phyloP scores from a whole-genome alignment of 1,140 invertebrate genomes.

The Aphaenogaster floridana region DNA sequence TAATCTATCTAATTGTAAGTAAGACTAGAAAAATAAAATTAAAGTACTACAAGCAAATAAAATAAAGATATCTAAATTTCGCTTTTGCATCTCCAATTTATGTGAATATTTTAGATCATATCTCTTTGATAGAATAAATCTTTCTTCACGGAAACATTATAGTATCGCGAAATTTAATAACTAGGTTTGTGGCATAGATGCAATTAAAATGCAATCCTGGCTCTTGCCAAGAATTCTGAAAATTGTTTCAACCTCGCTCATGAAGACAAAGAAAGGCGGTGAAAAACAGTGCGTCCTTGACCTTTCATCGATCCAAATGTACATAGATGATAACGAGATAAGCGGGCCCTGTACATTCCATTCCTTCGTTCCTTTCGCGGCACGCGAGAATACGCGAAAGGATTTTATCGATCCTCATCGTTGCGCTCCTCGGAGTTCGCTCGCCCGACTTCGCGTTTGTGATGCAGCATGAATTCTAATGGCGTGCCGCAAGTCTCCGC shows the following conservation, averaged over 20 bases:
- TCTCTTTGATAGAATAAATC: not conserved
- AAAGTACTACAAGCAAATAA: not conserved
- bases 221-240: slow-evolving; percentile 15
- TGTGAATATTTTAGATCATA: not conserved
- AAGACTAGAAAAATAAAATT: not conserved
- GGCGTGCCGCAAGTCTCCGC: slow-evolving; percentile 29
- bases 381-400: slow-evolving; percentile 46
- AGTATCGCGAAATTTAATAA: slow-evolving; percentile 21
- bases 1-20: not conserved
- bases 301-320: slow-evolving; percentile 52
- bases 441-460: slow-evolving; percentile 40
- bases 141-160: not conserved
- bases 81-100: not conserved
- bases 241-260: not conserved
- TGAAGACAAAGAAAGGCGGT: not conserved
- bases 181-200: not conserved
- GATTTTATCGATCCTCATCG: slow-evolving; percentile 46
- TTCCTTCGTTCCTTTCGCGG: slow-evolving; percentile 26
- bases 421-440: not conserved
- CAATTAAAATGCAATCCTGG: slow-evolving; percentile 43
- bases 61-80: not conserved
- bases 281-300: slow-evolving; percentile 64
- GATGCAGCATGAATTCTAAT: slow-evolving; percentile 54
- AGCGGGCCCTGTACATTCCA: slow-evolving; percentile 22
- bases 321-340: slow-evolving; percentile 56